phyloP scores from a whole-genome alignment of 1,140 invertebrate genomes.

The Holcopasites calliopsidis region DNA sequence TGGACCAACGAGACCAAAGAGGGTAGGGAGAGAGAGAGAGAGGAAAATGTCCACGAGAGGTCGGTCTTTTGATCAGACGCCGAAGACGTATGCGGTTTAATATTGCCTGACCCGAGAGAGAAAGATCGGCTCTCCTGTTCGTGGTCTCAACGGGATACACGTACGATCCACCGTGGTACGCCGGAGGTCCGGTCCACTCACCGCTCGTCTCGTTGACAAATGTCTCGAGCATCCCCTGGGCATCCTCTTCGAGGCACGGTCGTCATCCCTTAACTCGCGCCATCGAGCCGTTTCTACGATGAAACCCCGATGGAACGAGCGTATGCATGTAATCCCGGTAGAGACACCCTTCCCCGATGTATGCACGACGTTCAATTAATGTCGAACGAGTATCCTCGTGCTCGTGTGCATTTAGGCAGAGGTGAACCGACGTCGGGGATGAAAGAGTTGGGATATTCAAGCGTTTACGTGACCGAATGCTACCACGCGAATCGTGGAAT shows the following conservation, averaged over 20 bases:
- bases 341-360: conserved; percentile 67
- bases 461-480: too few species aligned
- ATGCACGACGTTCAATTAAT: conserved; percentile 73
- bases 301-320: conserved; percentile 42
- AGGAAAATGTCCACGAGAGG: conserved; percentile 47
- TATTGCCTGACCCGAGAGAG: conserved; percentile 67
- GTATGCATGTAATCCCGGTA: conserved; percentile 68
- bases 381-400: conserved; percentile 50
- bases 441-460: too few species aligned
- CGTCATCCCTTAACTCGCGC: conserved; percentile 71
- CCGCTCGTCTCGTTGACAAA: conserved; percentile 78
- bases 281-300: conserved; percentile 58
- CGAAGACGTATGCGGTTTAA: conserved; percentile 77
- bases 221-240: conserved; percentile 76
- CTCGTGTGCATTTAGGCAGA: not conserved
- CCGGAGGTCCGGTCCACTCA: conserved; percentile 74
- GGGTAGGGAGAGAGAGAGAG: not conserved
- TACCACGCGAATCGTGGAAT: too few species aligned
- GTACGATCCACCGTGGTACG: conserved; percentile 59
- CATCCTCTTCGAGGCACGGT: conserved; percentile 52
- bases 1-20: not conserved
- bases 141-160: conserved; percentile 73
- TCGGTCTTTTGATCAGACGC: conserved; percentile 61
- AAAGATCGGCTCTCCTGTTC: conserved; percentile 62
- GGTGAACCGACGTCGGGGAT: too few species aligned